phyloP scores from a whole-genome alignment of 2,888 invertebrate species.

The Rhogogaster chlorosoma region DNA sequence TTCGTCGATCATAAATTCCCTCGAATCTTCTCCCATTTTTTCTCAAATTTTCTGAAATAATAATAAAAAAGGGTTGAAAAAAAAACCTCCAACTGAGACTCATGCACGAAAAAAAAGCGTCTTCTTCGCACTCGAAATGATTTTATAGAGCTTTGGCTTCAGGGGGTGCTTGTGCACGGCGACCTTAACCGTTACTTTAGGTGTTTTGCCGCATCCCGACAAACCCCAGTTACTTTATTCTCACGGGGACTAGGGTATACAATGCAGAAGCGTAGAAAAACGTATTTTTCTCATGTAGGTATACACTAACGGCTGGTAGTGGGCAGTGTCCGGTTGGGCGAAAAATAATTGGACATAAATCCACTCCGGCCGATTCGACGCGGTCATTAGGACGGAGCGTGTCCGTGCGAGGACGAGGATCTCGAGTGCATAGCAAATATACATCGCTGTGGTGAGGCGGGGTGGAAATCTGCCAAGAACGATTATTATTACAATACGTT shows the following conservation, averaged over 20 bases:
- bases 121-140: neutral
- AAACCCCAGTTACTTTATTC: slow-evolving; percentile 2
- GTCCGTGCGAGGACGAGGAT: slow-evolving; percentile 50
- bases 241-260: neutral
- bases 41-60: neutral
- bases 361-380: slow-evolving; percentile 56
- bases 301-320: slow-evolving; percentile 11
- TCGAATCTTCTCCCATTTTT: too few species aligned
- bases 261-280: slow-evolving; percentile 8
- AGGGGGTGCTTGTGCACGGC: neutral
- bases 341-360: slow-evolving; percentile 70
- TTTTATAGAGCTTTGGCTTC: neutral
- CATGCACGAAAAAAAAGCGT: neutral
- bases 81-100: neutral
- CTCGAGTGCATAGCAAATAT: slow-evolving; percentile 68
- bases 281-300: neutral
- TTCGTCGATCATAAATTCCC: too few species aligned
- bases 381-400: slow-evolving; percentile 64
- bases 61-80: neutral
- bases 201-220: neutral
- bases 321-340: slow-evolving; percentile 54
- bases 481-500: slow-evolving; percentile 5
- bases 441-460: slow-evolving; percentile 19
- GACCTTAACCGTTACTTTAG: neutral
- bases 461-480: neutral